These are phyloP conservation scores for western clawed frog (Xenopus tropicalis) DNA, from an alignment of 2,113 vertebrate species.

Conservation along the genomic window DNA sequence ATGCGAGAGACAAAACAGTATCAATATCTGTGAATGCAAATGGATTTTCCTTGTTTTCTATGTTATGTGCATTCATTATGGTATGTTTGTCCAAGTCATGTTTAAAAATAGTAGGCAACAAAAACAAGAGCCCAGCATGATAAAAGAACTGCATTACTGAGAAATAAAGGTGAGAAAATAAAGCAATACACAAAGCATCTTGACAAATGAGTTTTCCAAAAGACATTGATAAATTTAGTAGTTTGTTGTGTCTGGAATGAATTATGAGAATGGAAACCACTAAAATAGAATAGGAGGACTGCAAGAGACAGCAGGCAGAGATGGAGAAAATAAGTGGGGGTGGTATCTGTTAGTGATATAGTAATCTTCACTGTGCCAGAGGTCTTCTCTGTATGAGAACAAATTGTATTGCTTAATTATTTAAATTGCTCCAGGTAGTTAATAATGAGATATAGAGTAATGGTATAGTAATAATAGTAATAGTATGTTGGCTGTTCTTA, in stretches of 20 bases:
- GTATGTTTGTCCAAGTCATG: neutral
- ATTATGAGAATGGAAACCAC: slow-evolving; percentile 25
- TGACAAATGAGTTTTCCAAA: slow-evolving; percentile 30
- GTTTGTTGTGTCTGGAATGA: slow-evolving; percentile 32
- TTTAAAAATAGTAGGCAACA: neutral
- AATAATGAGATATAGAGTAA: too few relatives aligned
- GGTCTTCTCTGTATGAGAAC: too few relatives aligned
- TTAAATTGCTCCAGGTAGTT: too few relatives aligned
- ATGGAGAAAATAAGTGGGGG: slow-evolving; percentile 1
- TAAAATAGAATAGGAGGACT: slow-evolving; percentile 20
- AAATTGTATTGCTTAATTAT: too few relatives aligned
- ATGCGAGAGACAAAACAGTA: too few relatives aligned
- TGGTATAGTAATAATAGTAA: too few relatives aligned
- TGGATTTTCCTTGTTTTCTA: neutral
- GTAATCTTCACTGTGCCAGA: too few relatives aligned
- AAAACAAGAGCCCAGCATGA: too few relatives aligned
- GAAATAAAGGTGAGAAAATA: slow-evolving; percentile 1
- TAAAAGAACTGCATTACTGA: neutral
- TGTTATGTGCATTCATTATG: neutral
- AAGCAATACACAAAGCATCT: slow-evolving; percentile 9
- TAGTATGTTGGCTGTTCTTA: too few relatives aligned
- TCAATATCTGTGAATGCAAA: too few relatives aligned
- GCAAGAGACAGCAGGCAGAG: slow-evolving; percentile 24
- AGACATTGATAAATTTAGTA: slow-evolving; percentile 40
- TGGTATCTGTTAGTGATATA: too few relatives aligned